These are phyloP conservation scores for Caenorhabditis imperialis DNA, from an alignment of 2,888 invertebrate genomes.

Conservation along the genomic window DNA sequence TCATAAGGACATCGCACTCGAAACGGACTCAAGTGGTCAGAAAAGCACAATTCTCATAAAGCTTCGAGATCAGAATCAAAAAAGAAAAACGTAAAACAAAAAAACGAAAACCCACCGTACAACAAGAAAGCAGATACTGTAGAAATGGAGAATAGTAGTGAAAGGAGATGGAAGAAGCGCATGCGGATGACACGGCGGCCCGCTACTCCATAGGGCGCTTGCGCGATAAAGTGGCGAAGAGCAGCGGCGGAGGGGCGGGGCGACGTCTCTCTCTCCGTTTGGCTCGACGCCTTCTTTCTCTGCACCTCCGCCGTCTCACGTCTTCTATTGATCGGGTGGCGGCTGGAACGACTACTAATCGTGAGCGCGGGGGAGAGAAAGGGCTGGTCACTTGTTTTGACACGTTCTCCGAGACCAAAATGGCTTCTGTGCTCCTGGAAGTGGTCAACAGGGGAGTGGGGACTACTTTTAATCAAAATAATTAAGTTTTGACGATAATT, in stretches of 20 bases:
- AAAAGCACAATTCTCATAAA: neutral
- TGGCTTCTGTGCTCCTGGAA: too few relatives aligned
- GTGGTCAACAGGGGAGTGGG: too few relatives aligned
- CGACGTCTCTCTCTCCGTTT: neutral
- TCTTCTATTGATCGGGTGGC: neutral
- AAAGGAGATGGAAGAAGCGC: slow-evolving; percentile 47
- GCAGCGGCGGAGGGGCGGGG: slow-evolving; percentile 18
- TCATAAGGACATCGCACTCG: too few relatives aligned
- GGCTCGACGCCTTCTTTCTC: slow-evolving; percentile 14
- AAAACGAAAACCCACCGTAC: slow-evolving; percentile 30
- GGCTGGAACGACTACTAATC: too few relatives aligned
- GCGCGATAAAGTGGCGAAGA: slow-evolving; percentile 50
- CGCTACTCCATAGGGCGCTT: slow-evolving; percentile 53
- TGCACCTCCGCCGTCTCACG: neutral
- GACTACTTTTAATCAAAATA: too few relatives aligned
- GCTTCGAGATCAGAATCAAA: neutral
- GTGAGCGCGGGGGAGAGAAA: too few relatives aligned
- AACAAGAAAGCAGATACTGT: slow-evolving; percentile 47
- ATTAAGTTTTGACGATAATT: too few relatives aligned
- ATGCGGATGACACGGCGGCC: slow-evolving; percentile 35
- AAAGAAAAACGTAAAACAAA: neutral
- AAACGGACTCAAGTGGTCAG: slow-evolving; percentile 8
- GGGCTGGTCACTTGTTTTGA: too few relatives aligned
- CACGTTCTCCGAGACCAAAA: too few relatives aligned
- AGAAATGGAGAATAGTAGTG: slow-evolving; percentile 30